Evolutionary conservation across 2,888 invertebrate species (phyloP), one percentile per base, ranked within the genome.

Genomic region (Colostygia pectinataria): DNA sequence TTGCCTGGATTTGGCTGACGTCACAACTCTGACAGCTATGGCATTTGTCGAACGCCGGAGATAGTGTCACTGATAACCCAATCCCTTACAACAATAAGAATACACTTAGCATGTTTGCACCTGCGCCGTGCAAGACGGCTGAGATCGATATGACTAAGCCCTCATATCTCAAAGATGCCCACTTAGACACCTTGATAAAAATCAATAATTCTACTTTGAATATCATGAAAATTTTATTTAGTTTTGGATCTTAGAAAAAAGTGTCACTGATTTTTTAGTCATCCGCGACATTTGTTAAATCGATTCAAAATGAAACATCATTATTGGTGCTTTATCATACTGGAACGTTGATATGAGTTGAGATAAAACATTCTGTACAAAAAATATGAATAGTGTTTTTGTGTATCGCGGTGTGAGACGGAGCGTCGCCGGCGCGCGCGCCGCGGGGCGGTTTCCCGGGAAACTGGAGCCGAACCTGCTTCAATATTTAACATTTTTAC

Each of bases 51-150:
- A 90, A 86, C 85, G 72, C 65, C 74, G 65, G 63, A 89, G 90
- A 90, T 90, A 87, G 88, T 89, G 90, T 90, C 90, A 90, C 80
- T 80, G 90, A 90, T 90, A 89, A 89, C 78, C 78, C 82, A 83
- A 87, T 83, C 89, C 88, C 85, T 86, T 85, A 86, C 80, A 87
- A 90, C 88, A 89, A 90, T 89, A 80, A 85, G 85, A 88, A 87
- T 72, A 88, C 88, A 90, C 88, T 90, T 90, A 88, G 81, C 86
- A 85, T 88, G 88, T 90, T 89, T 89, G 88, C 90, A 90, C 90
- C 90, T 90, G 90, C 89, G 65, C 80, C 80, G 80, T 47, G 80
- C 81, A 65, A 64, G 74, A 73, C 74, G 63, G 58, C 68, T 62
- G 68, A 77, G 77, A 80, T 78, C 75, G 77, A 86, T 84, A 77